Evolutionary conservation across 2,113 vertebrate genomes (phyloP).

Genomic region (Macrotus californicus): DNA sequence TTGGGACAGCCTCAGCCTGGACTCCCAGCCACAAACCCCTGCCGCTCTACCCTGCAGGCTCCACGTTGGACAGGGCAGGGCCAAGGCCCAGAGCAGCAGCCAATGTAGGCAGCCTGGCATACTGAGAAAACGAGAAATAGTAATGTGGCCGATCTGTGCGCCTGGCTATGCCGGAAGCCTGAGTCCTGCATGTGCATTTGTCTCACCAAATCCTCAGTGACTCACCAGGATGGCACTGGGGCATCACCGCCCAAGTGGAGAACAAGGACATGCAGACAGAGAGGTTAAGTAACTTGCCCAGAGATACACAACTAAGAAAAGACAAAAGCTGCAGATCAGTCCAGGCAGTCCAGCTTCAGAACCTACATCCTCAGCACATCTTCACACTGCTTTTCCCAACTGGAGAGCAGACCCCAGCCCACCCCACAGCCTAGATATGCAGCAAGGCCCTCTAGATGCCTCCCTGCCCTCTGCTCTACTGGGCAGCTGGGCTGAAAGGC

Average conservation of each 20-base stretch:
- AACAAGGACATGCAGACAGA: not conserved
- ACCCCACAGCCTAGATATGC: not conserved
- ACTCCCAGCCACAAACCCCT: not conserved
- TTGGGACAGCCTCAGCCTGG: not conserved
- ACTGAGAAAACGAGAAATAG: not conserved
- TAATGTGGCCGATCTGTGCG: rapidly evolving
- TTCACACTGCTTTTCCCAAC: not conserved
- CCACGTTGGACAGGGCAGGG: not conserved
- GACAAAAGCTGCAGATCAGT: not conserved
- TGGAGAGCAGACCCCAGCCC: not conserved
- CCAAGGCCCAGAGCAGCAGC: not conserved
- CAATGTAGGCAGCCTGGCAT: not conserved
- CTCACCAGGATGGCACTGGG: not conserved
- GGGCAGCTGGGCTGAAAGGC: not conserved
- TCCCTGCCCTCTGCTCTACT: not conserved
- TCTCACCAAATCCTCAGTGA: not conserved
- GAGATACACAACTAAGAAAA: not conserved
- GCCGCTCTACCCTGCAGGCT: not conserved
- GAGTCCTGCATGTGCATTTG: not conserved
- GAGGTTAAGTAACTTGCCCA: not conserved
- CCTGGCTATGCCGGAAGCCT: rapidly evolving
- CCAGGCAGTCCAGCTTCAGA: not conserved
- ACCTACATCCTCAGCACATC: not conserved
- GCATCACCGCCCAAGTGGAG: not conserved
- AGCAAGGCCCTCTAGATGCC: not conserved